These are phyloP conservation scores for Corythaixoides concolor DNA, from an alignment of 2,113 vertebrate species.

Conservation along the genomic window DNA sequence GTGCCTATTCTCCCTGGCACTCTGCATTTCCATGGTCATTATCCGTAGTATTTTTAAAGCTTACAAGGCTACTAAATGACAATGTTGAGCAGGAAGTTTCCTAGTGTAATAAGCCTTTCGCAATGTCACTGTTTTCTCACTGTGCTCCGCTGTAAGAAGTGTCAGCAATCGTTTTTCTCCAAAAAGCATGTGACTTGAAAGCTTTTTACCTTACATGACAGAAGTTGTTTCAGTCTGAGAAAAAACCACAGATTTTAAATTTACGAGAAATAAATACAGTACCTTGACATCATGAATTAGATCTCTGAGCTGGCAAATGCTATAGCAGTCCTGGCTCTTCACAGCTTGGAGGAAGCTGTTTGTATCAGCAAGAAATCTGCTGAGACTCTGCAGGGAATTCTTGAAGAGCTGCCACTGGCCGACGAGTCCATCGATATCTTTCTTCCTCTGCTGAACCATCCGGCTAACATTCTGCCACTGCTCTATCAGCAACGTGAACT, in stretches of 20 bases:
- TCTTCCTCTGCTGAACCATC: conserved; percentile 77
- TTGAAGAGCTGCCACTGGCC: conserved; percentile 83
- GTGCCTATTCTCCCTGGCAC: not conserved
- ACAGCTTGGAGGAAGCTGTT: conserved; percentile 71
- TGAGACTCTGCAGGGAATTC: conserved; percentile 75
- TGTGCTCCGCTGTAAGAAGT: not conserved
- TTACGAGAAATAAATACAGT: not conserved
- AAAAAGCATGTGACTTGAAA: not conserved
- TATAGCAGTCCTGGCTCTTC: conserved; percentile 71
- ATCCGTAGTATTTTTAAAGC: not conserved
- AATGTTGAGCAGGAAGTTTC: not conserved
- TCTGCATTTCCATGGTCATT: not conserved
- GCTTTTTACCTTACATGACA: not conserved
- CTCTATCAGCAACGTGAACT: conserved; percentile 81
- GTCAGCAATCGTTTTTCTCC: not conserved
- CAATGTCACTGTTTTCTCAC: not conserved
- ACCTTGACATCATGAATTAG: conserved; percentile 84
- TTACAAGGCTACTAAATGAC: not conserved
- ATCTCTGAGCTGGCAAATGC: conserved; percentile 74
- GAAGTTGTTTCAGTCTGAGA: not conserved
- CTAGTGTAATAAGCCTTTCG: not conserved
- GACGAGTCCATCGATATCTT: conserved; percentile 74
- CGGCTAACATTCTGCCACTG: conserved; percentile 83
- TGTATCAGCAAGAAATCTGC: conserved; percentile 73
- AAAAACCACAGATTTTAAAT: not conserved